phyloP scores from a whole-genome alignment of 1,140 invertebrate species.

The Drosophila nebulosa region DNA sequence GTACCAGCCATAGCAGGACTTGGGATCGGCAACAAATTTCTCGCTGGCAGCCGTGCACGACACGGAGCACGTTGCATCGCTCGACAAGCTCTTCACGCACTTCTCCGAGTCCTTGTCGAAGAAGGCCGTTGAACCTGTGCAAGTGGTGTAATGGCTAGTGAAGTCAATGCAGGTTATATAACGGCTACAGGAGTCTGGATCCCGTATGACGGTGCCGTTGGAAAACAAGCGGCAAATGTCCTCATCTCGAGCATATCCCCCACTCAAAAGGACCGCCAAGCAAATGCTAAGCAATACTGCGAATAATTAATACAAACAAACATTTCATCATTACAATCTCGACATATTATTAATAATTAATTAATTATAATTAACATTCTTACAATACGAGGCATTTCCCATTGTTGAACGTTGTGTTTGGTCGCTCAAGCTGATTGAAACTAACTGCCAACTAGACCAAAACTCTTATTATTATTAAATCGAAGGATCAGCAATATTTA shows the following conservation, averaged over 20 bases:
- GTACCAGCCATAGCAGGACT: conserved; percentile 64
- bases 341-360: neutral
- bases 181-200: conserved; percentile 59
- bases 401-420: conserved; percentile 4
- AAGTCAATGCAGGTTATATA: conserved; percentile 54
- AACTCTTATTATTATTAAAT: conserved; percentile 20
- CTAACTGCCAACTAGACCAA: neutral
- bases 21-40: conserved; percentile 53
- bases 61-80: conserved; percentile 25
- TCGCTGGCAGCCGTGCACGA: conserved; percentile 26
- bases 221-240: conserved; percentile 61
- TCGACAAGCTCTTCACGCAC: conserved; percentile 38
- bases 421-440: conserved; percentile 22
- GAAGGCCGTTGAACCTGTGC: conserved; percentile 45
- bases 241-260: neutral
- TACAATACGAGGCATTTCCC: conserved; percentile 9
- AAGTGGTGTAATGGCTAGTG: conserved; percentile 31
- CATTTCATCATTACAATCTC: neutral
- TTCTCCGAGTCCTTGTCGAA: conserved; percentile 50
- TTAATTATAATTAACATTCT: too few relatives aligned
- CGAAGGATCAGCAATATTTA: conserved; percentile 26
- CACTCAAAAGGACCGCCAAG: conserved; percentile 9
- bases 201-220: conserved; percentile 43
- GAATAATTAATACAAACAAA: neutral
- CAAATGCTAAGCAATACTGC: neutral